Conservation (phyloP, 2,113 vertebrate species). For the Calyptomena viridis region DNA sequence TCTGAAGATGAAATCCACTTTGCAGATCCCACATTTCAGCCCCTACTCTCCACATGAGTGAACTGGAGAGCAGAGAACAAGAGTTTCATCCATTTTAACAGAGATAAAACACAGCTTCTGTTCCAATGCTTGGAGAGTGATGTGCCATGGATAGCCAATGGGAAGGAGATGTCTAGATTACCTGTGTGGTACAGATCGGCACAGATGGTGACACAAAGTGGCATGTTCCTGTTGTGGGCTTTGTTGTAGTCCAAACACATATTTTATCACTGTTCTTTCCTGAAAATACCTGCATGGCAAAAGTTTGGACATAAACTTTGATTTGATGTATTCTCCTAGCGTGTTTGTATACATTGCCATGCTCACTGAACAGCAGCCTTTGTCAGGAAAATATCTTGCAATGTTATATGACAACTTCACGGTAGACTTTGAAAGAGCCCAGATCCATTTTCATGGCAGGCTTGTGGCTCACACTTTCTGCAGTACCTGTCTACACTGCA, state of each 20-base stretch:
- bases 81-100: neutral
- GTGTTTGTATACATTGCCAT: fast-evolving
- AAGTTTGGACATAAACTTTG: neutral
- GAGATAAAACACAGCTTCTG: neutral
- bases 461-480: neutral
- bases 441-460: neutral
- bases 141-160: neutral
- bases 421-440: neutral
- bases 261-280: neutral
- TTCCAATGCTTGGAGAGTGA: neutral
- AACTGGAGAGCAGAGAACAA: neutral
- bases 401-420: neutral
- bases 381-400: neutral
- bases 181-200: neutral
- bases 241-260: neutral
- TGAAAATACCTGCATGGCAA: neutral
- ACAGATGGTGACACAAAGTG: fast-evolving
- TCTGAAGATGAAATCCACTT: neutral
- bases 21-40: neutral
- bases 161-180: neutral
- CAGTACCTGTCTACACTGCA: neutral
- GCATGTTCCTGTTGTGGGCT: fast-evolving
- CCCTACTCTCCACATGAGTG: fast-evolving
- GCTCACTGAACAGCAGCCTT: neutral
- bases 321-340: neutral